Evolutionary conservation across 2,797 vertebrate species (phyloP).

Genomic region (Arnoldichthys spilopterus): DNA sequence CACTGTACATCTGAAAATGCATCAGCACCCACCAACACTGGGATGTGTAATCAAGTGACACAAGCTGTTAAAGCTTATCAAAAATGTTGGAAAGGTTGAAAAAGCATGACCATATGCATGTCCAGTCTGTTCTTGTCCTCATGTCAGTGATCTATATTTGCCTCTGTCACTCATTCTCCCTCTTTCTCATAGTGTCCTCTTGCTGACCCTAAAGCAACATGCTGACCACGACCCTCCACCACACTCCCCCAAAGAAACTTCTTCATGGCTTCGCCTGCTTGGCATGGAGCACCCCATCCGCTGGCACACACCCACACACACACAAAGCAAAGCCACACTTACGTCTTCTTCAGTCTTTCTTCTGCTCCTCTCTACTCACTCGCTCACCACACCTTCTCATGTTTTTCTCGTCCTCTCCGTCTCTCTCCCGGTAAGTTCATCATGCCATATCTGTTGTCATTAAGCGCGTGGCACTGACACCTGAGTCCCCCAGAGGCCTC

Average conservation of each 20-base stretch:
- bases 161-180: not conserved
- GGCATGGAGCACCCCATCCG: constrained; percentile 23
- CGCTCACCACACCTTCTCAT: constrained; percentile 21
- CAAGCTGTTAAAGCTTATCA: not conserved
- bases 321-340: constrained; percentile 41
- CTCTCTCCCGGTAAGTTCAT: constrained; percentile 46
- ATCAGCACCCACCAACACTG: too few species aligned
- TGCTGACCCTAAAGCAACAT: constrained; percentile 33
- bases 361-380: constrained; percentile 27
- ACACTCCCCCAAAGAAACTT: not conserved
- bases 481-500: constrained; percentile 54
- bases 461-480: constrained; percentile 62
- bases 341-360: constrained; percentile 31
- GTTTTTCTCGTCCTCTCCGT: constrained; percentile 38
- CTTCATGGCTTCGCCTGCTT: constrained; percentile 27
- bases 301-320: constrained; percentile 35
- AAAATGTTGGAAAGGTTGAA: too few species aligned
- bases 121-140: not conserved
- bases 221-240: constrained; percentile 15
- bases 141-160: constrained; percentile 26
- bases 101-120: not conserved
- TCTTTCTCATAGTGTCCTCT: constrained; percentile 20
- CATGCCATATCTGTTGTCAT: constrained; percentile 71
- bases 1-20: not conserved
- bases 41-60: not conserved